Percentiles rank a stretch among this genome's conserved stretches.
Evolutionary conservation across 2,113 vertebrate species (phyloP).

Genomic region (Ochotona princeps): DNA sequence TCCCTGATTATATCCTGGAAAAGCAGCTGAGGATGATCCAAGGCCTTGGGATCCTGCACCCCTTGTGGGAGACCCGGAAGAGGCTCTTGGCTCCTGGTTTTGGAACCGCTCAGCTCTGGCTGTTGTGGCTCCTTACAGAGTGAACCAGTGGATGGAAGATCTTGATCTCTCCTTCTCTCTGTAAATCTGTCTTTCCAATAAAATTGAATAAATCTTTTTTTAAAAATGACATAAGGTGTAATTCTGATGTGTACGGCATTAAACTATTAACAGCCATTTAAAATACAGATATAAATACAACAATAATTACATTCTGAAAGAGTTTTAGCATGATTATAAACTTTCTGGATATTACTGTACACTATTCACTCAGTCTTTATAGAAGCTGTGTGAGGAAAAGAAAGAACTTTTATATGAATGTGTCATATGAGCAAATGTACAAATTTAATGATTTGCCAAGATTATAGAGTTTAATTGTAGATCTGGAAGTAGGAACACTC

Average conservation of each 20-base stretch:
- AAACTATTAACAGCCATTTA: neutral
- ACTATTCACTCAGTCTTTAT: slow-evolving; percentile 4
- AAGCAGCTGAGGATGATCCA: too few relatives aligned
- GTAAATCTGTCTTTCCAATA: too few relatives aligned
- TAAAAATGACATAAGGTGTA: neutral
- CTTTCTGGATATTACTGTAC: neutral
- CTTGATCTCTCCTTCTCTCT: too few relatives aligned
- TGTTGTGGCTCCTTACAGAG: too few relatives aligned
- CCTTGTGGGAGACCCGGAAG: too few relatives aligned
- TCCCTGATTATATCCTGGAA: too few relatives aligned
- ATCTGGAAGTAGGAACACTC: neutral
- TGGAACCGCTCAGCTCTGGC: too few relatives aligned
- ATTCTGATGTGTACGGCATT: slow-evolving; percentile 4
- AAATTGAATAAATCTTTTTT: too few relatives aligned
- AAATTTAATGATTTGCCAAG: neutral
- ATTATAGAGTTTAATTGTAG: neutral
- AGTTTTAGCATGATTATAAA: neutral
- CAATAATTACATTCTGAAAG: neutral
- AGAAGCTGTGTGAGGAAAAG: neutral
- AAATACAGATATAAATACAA: neutral
- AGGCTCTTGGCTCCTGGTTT: too few relatives aligned
- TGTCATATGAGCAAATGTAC: neutral
- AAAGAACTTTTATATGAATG: neutral
- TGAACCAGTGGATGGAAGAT: too few relatives aligned
- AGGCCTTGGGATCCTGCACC: too few relatives aligned